Evolutionary conservation across 2,888 invertebrate species (phyloP).

Genomic region (Oligia fasciuncula): DNA sequence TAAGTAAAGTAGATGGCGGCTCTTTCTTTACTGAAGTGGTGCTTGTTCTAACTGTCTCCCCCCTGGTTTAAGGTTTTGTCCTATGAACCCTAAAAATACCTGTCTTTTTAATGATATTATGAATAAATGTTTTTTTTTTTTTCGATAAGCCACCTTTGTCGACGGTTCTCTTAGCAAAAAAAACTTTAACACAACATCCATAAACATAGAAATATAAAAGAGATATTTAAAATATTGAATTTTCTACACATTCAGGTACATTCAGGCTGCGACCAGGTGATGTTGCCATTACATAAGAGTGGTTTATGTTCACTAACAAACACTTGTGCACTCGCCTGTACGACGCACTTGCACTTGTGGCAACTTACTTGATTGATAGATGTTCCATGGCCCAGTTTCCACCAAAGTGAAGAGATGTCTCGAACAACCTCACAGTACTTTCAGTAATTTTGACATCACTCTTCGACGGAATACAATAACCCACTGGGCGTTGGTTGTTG

Average conservation of each 20-base stretch:
- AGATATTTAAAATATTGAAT: constrained; percentile 11
- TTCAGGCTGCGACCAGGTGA: constrained; percentile 76
- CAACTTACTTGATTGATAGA: constrained; percentile 24
- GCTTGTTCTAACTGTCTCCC: too few species aligned
- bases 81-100: neutral
- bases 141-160: neutral
- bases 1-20: too few species aligned
- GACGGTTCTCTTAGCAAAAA: neutral
- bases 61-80: too few species aligned
- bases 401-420: neutral
- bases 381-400: constrained; percentile 14
- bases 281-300: constrained; percentile 51
- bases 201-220: neutral
- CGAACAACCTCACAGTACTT: neutral
- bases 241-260: constrained; percentile 71
- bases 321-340: constrained; percentile 43
- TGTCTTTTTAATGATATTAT: neutral
- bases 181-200: neutral
- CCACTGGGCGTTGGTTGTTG: neutral
- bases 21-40: too few species aligned
- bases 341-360: constrained; percentile 42
- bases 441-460: neutral
- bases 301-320: constrained; percentile 57
- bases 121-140: too few species aligned
- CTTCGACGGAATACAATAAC: neutral